Conservation (phyloP, 37 sponge, comb jelly and placozoan species). For the Haliclona indistincta region DNA sequence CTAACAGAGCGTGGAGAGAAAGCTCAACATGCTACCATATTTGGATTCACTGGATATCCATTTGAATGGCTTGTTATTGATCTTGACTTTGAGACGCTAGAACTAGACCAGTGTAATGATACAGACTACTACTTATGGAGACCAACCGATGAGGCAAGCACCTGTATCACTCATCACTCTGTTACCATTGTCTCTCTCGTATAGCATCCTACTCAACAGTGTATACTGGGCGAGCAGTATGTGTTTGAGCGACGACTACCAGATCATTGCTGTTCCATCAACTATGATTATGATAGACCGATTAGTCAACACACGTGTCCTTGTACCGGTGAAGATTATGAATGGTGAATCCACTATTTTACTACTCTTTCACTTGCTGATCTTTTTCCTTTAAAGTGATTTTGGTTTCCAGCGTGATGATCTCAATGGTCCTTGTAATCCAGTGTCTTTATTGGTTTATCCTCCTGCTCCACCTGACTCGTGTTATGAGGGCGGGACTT, state of each 20-base stretch:
- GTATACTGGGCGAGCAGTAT: conserved; percentile 15
- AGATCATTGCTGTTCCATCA: conserved; percentile 18
- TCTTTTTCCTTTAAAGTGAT: background rate
- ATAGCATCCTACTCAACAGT: background rate
- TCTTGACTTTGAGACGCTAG: conserved; percentile 8
- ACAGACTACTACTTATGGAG: conserved; percentile 21
- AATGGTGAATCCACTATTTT: conserved; percentile 12
- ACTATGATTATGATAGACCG: conserved; percentile 10
- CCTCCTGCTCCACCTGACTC: background rate
- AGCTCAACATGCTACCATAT: conserved; percentile 13
- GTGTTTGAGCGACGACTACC: conserved; percentile 11
- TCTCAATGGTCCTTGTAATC: background rate
- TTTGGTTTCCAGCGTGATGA: background rate
- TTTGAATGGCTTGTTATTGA: conserved; percentile 20
- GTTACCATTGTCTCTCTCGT: background rate
- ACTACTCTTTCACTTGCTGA: background rate
- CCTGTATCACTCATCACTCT: background rate
- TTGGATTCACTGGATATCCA: background rate
- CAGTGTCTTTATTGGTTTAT: background rate
- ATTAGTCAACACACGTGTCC: background rate
- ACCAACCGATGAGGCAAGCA: conserved; percentile 22
- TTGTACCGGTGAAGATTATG: conserved; percentile 27
- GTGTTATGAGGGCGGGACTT: background rate
- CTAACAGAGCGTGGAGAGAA: conserved; percentile 12
- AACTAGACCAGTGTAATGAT: conserved; percentile 1